Conservation (phyloP, 2,888 invertebrate species). For the Volucella bombylans region DNA sequence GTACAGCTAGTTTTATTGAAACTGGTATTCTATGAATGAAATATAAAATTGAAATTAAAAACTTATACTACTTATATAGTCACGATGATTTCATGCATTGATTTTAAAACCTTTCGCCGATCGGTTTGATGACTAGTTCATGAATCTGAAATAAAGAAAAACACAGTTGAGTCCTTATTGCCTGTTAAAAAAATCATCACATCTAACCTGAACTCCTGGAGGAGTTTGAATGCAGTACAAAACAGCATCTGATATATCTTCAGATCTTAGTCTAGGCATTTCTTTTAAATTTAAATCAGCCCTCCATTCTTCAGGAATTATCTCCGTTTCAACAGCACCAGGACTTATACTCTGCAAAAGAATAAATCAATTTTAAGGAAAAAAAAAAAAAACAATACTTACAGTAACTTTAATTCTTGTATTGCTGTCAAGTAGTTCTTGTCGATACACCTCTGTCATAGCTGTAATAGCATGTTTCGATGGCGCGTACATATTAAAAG, state of each 20-base stretch:
- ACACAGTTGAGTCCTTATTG: not conserved
- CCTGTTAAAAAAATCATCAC: not conserved
- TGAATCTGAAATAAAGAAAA: slow-evolving; percentile 47
- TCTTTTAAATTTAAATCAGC: slow-evolving; percentile 78
- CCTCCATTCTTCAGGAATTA: slow-evolving; percentile 79
- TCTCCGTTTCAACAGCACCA: slow-evolving; percentile 80
- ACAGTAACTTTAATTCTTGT: slow-evolving; percentile 80
- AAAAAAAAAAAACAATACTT: slow-evolving; percentile 39
- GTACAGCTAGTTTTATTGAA: too few relatives aligned
- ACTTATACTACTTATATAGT: not conserved
- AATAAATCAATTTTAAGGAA: too few relatives aligned
- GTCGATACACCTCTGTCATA: slow-evolving; percentile 81
- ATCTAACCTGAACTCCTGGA: slow-evolving; percentile 78
- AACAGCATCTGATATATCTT: slow-evolving; percentile 80
- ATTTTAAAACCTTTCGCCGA: slow-evolving; percentile 76
- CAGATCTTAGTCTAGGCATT: slow-evolving; percentile 78
- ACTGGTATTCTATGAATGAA: too few relatives aligned
- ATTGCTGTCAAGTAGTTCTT: slow-evolving; percentile 80
- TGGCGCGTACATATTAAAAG: slow-evolving; percentile 81
- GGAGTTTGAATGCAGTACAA: slow-evolving; percentile 79
- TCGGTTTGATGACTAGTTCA: slow-evolving; percentile 76
- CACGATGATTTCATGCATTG: not conserved
- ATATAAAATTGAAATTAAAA: too few relatives aligned
- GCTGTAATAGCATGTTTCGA: slow-evolving; percentile 82
- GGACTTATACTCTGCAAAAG: slow-evolving; percentile 79